Evolutionary conservation across 2,888 invertebrate genomes (phyloP), one percentile per base, ranked within the genome.

Genomic region (Pegoplata infirma): DNA sequence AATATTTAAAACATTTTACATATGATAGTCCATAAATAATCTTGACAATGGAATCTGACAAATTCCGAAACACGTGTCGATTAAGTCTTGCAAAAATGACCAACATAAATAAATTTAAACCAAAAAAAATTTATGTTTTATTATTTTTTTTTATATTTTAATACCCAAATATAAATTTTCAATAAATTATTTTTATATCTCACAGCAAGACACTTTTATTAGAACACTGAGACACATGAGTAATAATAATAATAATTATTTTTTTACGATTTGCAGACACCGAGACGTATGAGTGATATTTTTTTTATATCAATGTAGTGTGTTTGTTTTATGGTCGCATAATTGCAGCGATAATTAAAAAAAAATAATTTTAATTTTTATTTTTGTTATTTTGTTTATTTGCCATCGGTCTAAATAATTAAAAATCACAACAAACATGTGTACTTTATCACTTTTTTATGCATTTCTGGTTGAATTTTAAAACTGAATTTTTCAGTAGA

Each of bases 211-310:
- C 2, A 40, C 36, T 12, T 12, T 36, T 12, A 36, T 36, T 1
- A 1, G 36, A 36, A 36, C 36, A 40, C 36, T n/a, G 36, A 12
- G n/a, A n/a, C n/a, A 4, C 5, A 40, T 12, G 5, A 40, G 36
- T 40, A n/a, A 40, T 40, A 40, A n/a, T 40, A n/a, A 40, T 40
- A 40, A 40, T 40, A 14, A 40, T 40, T 40, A 14, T 40, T 32
- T 40, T 56, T 75, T 75, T 68, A 75, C 53, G 61, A 56, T 46
- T 40, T 10, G 36, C 63, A 75, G 68, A 75, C 68, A 68, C 47
- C 75, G 61, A 44, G 49, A 63, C 61, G 44, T 63, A 63, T 46
- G 44, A 63, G 19, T 75, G 68, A 23, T 51, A 51, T 23, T 23
- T 49, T 12, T n/a, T 55, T 28, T 28, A n/a, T n/a, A n/a, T n/a